Evolutionary conservation across 2,888 invertebrate genomes (phyloP).

Genomic region (Monochamus alternatus): DNA sequence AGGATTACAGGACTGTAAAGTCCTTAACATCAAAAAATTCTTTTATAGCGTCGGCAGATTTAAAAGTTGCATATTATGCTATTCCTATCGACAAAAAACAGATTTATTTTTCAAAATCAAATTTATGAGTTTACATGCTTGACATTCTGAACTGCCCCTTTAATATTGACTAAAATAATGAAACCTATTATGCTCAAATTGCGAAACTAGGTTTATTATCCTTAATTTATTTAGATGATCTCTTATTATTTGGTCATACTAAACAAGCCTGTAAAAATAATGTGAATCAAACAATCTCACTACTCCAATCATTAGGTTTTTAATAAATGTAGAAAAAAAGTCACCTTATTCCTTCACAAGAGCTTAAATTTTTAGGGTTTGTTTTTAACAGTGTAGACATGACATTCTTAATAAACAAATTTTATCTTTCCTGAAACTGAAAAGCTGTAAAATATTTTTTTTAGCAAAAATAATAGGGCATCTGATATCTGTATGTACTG

Average conservation of each 20-base stretch:
- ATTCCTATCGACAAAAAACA: slow-evolving; percentile 9
- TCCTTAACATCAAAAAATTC: slow-evolving; percentile 6
- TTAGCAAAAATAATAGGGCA: too few relatives aligned
- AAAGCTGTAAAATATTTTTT: background rate
- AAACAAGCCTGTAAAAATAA: background rate
- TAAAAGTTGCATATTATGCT: slow-evolving; percentile 24
- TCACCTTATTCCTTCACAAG: slow-evolving; percentile 11
- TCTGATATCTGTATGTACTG: too few relatives aligned
- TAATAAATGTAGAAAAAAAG: slow-evolving; percentile 34
- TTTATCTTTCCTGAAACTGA: background rate
- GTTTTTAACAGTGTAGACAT: slow-evolving; percentile 6
- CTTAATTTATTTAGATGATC: slow-evolving; percentile 37
- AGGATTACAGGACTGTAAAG: slow-evolving; percentile 21
- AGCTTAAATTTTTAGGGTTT: slow-evolving; percentile 28
- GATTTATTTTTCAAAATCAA: slow-evolving; percentile 26
- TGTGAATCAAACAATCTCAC: background rate
- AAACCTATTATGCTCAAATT: slow-evolving; percentile 23
- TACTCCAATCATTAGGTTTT: slow-evolving; percentile 9
- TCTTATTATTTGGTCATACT: slow-evolving; percentile 22
- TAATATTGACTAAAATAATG: slow-evolving; percentile 20
- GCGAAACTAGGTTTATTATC: background rate
- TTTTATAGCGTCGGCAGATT: slow-evolving; percentile 19
- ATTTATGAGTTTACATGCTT: slow-evolving; percentile 35
- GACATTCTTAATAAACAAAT: background rate
- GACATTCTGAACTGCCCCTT: slow-evolving; percentile 34